Evolutionary conservation across 2,797 vertebrate species (phyloP), one percentile per base, ranked within the genome.

Genomic region (Microcaecilia unicolor): DNA sequence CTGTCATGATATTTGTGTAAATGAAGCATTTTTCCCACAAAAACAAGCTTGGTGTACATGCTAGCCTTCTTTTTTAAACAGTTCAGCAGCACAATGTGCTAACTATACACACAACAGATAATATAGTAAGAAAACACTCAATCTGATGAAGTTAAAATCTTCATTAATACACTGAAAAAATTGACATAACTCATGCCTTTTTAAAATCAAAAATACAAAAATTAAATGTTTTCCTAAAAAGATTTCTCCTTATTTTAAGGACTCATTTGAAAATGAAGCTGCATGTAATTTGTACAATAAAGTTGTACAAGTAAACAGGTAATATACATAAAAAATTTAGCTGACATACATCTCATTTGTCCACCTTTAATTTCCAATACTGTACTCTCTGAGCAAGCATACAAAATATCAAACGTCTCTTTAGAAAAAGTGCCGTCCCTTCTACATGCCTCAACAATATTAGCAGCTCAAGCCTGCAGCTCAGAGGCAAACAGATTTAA

Each of bases 81-180:
- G 85, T 87, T 93, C 84, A 88, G 85, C 89, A 88, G 91, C 90
- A 84, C 79, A 86, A 80, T 86, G 83, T 82, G 80, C 88, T 90
- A 93, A 86, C 86, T 92, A 87, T 84, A 72, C 78, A 90, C 68
- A 85, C 86, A 91, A 84, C 78, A 78, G 76, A 86, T 79, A 85
- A 83, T 87, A 86, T 72, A 86, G 78, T 89, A 90, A 88, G 81
- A 85, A 90, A 88, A 85, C 85, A 90, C 86, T 85, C 85, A 89
- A 87, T 88, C 78, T 84, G 84, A 90, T 89, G 86, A 89, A 88
- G 88, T 93, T 92, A 91, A 86, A 91, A 92, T 93, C 87, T 91
- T 93, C 88, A 93, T 91, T 92, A 93, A 96, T 93, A 97, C 91
- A 94, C 88, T 92, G 93, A 88, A 91, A 88, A 90, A 91, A 86